Conservation (phyloP, 2,113 vertebrate species). For the Colaptes auratus region DNA sequence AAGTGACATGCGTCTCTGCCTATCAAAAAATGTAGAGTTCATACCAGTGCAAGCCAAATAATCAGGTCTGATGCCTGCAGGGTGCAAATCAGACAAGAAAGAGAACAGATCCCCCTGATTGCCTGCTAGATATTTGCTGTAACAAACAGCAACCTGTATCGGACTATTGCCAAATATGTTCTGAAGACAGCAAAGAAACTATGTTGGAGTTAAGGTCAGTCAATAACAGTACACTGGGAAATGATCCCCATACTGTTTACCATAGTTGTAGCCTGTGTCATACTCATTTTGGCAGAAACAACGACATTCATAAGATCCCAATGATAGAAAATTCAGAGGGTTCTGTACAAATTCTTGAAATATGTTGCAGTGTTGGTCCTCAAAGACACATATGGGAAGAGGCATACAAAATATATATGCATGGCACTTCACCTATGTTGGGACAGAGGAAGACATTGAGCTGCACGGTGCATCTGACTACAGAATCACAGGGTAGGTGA, state of each 20-base stretch:
- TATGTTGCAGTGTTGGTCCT: neutral
- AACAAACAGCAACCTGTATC: neutral
- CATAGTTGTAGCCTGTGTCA: neutral
- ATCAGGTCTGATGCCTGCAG: neutral
- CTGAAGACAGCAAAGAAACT: neutral
- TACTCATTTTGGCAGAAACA: neutral
- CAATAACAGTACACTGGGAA: neutral
- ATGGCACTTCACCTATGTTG: neutral
- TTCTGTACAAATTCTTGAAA: neutral
- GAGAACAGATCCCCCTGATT: rapidly evolving
- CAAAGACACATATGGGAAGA: neutral
- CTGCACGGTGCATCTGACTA: neutral
- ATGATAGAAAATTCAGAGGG: neutral
- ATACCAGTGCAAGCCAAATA: neutral
- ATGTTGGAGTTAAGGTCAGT: neutral
- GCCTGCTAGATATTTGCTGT: neutral
- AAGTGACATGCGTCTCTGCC: neutral
- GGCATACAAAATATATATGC: neutral
- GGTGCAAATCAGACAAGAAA: neutral
- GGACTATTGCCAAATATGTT: neutral
- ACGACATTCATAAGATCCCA: neutral
- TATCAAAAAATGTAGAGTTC: neutral
- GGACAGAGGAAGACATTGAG: neutral
- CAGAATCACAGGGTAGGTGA: neutral
- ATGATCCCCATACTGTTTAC: neutral